Evolutionary conservation across 2,113 vertebrate species (phyloP), one percentile per base, ranked within the genome.

Genomic region (Cardinalis cardinalis): DNA sequence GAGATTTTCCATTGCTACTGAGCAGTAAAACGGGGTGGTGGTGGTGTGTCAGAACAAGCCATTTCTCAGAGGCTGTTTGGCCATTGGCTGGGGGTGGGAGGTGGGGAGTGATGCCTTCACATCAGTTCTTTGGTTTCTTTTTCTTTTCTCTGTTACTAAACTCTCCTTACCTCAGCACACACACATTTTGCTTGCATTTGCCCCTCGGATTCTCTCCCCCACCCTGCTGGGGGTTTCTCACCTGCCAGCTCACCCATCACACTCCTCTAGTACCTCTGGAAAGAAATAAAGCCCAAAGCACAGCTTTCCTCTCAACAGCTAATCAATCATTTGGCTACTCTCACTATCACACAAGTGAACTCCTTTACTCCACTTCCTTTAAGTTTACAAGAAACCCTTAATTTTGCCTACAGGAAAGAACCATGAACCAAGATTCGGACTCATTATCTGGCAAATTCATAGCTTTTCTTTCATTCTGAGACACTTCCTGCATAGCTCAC

Each of bases 401-500:
- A 73, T 85, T 95, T 94, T 94, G 88, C 66, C 95, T 76, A 55
- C 81, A 94, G 87, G 91, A 96, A 95, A 89, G 92, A 95, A 89
- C 81, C 48, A 63, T 56, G 71, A 89, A 95, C 81, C 49, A 92
- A 70, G 59, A 81, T 68, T 19, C 0, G 21, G 56, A 84, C 64
- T 92, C 14, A 93, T 82, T 82, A 87, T 90, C 87, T 87, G 78
- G 36, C 81, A 51, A 90, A 87, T 94, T 92, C 78, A 94, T 44
- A 95, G 91, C 74, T 95, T 90, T 89, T 89, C 87, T 93, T 95
- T 95, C 92, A 94, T 85, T 95, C 59, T 95, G 92, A 96, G 84
- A 91, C 92, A 91, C 78, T 93, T 95, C 92, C 91, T 95, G 87
- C 51, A 71, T 7, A 83, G 64, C 26, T 94, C 75, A 95, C 75